Conservation (phyloP, 1,140 invertebrate genomes). For the Pomacea maculata region DNA sequence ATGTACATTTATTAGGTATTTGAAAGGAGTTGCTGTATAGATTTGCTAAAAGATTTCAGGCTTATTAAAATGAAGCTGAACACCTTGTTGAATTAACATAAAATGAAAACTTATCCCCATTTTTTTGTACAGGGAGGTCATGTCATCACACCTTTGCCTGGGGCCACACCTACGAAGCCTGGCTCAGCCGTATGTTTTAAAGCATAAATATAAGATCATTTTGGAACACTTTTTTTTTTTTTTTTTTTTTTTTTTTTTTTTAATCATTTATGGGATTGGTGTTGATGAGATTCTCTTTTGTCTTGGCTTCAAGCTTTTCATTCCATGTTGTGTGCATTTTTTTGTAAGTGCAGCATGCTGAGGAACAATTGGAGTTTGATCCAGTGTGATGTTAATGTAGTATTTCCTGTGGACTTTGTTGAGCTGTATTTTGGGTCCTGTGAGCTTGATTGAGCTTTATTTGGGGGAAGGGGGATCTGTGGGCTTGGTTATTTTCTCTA, state of each 20-base stretch:
- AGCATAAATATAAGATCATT: not conserved
- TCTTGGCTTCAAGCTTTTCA: not conserved
- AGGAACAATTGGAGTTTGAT: too few relatives aligned
- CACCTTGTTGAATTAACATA: too few relatives aligned
- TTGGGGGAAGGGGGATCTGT: too few relatives aligned
- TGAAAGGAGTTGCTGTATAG: too few relatives aligned
- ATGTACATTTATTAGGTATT: not conserved
- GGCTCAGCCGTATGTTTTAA: slow-evolving; percentile 87
- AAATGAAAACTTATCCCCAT: not conserved
- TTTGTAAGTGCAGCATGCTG: too few relatives aligned
- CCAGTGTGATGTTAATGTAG: not conserved
- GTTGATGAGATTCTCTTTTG: not conserved
- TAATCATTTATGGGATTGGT: not conserved
- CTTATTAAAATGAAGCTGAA: too few relatives aligned
- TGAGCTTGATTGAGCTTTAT: not conserved
- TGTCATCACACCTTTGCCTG: slow-evolving; percentile 93
- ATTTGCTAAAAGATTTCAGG: too few relatives aligned
- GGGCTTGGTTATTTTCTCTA: too few relatives aligned
- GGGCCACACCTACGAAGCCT: slow-evolving; percentile 94
- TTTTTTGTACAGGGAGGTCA: slow-evolving; percentile 65
- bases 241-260: not conserved
- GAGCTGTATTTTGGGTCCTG: not conserved
- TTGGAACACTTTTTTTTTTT: not conserved
- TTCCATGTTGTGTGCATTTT: not conserved
- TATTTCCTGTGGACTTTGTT: not conserved